These are phyloP conservation scores for Andrena fulva DNA, from an alignment of 2,888 invertebrate species.

Conservation along the genomic window DNA sequence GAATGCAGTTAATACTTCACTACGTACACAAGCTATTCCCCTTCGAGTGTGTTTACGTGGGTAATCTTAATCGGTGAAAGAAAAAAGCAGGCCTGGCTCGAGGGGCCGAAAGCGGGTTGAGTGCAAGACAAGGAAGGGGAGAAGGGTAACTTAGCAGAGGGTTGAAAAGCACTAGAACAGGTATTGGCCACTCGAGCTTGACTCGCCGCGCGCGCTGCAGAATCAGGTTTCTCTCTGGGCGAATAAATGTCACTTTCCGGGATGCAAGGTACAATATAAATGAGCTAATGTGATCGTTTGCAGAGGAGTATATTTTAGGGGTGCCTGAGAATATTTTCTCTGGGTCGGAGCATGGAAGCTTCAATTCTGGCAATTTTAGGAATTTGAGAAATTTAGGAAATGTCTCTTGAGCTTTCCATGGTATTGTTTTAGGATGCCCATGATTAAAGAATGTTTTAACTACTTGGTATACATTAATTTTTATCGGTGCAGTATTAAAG, in stretches of 20 bases:
- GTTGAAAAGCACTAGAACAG: conserved; percentile 69
- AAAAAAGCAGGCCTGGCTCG: conserved; percentile 49
- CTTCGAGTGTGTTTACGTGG: conserved; percentile 80
- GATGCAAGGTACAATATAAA: neutral
- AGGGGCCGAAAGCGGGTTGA: conserved; percentile 66
- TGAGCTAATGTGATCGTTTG: neutral
- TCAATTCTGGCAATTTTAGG: no score
- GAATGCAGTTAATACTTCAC: conserved; percentile 70
- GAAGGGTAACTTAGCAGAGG: conserved; percentile 39
- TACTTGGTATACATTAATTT: no score
- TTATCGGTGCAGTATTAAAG: no score
- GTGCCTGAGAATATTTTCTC: neutral
- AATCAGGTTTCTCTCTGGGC: conserved; percentile 24
- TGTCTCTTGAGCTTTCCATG: no score
- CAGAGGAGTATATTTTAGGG: neutral
- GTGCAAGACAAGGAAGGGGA: conserved; percentile 53
- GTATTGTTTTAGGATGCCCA: no score
- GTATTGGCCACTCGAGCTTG: conserved; percentile 71
- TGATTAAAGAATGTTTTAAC: no score
- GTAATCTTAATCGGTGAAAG: conserved; percentile 79
- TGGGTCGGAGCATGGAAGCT: neutral
- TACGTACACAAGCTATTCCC: conserved; percentile 63
- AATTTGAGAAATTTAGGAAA: no score
- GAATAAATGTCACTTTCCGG: conserved; percentile 33
- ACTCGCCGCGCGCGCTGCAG: conserved; percentile 39